Evolutionary conservation across 2,797 vertebrate genomes (phyloP), one percentile per base, ranked within the genome.

Genomic region (Esox masquinongy): DNA sequence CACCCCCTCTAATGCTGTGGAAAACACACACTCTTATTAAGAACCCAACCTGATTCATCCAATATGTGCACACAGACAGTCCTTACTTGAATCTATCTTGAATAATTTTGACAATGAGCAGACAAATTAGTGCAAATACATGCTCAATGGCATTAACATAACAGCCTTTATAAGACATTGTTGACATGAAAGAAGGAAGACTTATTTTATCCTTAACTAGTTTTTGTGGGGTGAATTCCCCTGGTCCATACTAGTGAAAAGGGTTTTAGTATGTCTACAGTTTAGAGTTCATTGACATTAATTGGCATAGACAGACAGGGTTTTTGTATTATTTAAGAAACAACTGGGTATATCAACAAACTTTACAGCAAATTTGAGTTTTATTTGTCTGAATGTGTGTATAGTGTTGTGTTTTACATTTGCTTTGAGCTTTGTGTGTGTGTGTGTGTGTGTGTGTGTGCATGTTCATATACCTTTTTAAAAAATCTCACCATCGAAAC

Each of bases 401-500:
- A 50, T 24, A 69, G 67, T 19, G 29, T 71, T 47, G 19, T 39
- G 70, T 50, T 63, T 72, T 63, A 76, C 74, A 72, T 77, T 14
- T 68, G 61, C 53, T 72, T 47, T 47, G 43, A 47, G 43, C 43
- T 56, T 51, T 22, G 31, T 59, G 74, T 15, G 66, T 75, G 29
- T 3, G 43, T 74, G 74, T 15, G 34, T 64, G 22, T 63, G 11
- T 26, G n/a, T 50, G 66, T n/a, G 29, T 71, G 29, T 64, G 47
- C 14, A 39, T 64, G 24, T 59, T 71, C 70, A 16, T 56, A 17
- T 1, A 16, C 29, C 70, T 7, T 7, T 43, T 2, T 7, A 43
- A 78, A 59, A 77, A 81, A 80, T 68, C 66, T 75, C 63, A 72
- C 51, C 76, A 79, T 47, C 70, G 69, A 82, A 84, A 66, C 78